Conservation (phyloP, 2,113 vertebrate genomes). For the Chiloscyllium plagiosum region DNA sequence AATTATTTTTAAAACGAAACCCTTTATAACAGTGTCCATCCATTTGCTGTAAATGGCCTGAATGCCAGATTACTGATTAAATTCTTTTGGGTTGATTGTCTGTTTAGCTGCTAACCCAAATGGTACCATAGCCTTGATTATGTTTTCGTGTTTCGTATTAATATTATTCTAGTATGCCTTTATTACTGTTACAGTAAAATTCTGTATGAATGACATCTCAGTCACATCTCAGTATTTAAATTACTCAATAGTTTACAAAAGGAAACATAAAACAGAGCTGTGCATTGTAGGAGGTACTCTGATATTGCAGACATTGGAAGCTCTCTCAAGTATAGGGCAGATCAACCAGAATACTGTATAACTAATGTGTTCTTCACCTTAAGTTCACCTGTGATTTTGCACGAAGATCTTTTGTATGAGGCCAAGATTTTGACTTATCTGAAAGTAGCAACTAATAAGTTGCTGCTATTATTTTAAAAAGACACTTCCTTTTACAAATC, state of each 20-base stretch:
- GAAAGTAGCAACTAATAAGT: background rate
- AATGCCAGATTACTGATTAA: background rate
- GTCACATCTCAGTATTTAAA: background rate
- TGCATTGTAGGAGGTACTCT: background rate
- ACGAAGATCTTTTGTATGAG: background rate
- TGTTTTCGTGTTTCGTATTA: background rate
- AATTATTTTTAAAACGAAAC: background rate
- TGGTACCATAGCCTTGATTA: background rate
- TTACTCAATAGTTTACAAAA: background rate
- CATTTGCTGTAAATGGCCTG: background rate
- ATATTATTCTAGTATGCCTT: background rate
- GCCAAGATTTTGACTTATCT: background rate
- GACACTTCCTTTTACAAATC: background rate
- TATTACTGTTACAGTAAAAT: background rate
- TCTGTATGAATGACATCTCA: background rate
- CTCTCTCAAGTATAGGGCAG: background rate
- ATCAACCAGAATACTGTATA: background rate
- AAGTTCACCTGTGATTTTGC: background rate
- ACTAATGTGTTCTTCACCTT: background rate
- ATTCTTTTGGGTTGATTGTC: background rate
- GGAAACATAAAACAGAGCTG: background rate
- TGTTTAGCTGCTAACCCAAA: background rate
- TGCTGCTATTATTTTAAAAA: background rate
- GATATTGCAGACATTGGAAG: background rate
- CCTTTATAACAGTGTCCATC: background rate